Conservation (phyloP, 2,113 vertebrate genomes). For the Okapia johnstoni region DNA sequence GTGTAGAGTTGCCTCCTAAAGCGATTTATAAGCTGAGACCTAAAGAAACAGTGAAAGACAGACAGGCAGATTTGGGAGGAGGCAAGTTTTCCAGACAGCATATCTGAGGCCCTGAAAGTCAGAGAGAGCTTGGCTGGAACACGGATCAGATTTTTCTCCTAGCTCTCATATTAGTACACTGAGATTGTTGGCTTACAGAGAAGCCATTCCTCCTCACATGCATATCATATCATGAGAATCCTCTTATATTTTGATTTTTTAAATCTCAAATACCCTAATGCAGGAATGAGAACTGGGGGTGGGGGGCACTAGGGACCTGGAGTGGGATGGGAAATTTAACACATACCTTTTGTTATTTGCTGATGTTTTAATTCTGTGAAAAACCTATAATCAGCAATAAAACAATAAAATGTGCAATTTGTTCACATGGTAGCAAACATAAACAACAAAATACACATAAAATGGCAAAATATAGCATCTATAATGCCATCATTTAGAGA, state of each 20-base stretch:
- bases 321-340: background rate
- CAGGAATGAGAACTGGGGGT: background rate
- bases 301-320: background rate
- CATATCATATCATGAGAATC: background rate
- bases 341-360: background rate
- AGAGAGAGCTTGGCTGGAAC: background rate
- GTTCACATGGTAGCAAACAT: background rate
- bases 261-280: background rate
- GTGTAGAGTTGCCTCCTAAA: background rate
- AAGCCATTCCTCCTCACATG: background rate
- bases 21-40: background rate
- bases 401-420: background rate
- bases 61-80: background rate
- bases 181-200: background rate
- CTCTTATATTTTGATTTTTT: background rate
- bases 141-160: background rate
- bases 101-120: background rate
- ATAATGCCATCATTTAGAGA: background rate
- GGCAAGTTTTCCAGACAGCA: background rate
- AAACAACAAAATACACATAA: background rate
- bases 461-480: background rate
- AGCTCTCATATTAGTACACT: background rate
- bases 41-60: background rate
- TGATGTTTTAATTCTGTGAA: background rate
- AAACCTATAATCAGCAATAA: background rate